Evolutionary conservation across 2,797 vertebrate species (phyloP).

Genomic region (Nannoperca obscura): DNA sequence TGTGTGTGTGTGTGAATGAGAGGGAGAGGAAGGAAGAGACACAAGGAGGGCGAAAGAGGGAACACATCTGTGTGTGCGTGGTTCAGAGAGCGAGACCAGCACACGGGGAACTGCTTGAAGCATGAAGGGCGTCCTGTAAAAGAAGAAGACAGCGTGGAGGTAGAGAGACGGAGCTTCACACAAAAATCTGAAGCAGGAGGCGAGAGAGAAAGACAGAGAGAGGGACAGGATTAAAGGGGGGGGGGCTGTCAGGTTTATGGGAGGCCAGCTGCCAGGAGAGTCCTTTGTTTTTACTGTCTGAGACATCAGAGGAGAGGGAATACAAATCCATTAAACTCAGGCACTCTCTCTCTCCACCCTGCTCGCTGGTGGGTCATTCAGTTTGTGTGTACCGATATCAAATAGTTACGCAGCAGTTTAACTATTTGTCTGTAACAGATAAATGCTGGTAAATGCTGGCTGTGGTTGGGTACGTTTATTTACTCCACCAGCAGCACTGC

Average conservation of each 20-base stretch:
- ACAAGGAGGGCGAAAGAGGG: too few relatives aligned
- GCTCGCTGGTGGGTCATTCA: not conserved
- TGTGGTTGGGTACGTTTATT: not conserved
- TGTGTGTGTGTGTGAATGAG: too few relatives aligned
- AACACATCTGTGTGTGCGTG: conserved; percentile 5
- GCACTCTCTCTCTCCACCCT: not conserved
- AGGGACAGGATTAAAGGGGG: conserved; percentile 15
- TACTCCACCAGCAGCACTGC: not conserved
- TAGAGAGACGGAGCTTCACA: conserved; percentile 12
- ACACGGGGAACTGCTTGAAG: conserved; percentile 2
- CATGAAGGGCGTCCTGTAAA: conserved; percentile 33
- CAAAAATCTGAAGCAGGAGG: conserved; percentile 11
- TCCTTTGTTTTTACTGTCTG: conserved; percentile 57
- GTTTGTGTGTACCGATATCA: conserved; percentile 5
- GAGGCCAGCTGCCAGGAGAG: conserved; percentile 47
- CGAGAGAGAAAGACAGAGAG: not conserved
- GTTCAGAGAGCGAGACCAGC: conserved; percentile 28
- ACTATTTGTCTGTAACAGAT: not conserved
- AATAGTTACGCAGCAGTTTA: not conserved
- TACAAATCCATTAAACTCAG: conserved; percentile 49
- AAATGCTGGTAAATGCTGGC: not conserved
- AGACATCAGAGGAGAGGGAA: conserved; percentile 34
- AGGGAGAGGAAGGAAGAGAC: too few relatives aligned
- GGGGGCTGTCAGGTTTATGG: conserved; percentile 65
- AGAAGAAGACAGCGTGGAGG: not conserved